phyloP scores from a whole-genome alignment of 2,797 vertebrate genomes.

The Siniperca undulata region DNA sequence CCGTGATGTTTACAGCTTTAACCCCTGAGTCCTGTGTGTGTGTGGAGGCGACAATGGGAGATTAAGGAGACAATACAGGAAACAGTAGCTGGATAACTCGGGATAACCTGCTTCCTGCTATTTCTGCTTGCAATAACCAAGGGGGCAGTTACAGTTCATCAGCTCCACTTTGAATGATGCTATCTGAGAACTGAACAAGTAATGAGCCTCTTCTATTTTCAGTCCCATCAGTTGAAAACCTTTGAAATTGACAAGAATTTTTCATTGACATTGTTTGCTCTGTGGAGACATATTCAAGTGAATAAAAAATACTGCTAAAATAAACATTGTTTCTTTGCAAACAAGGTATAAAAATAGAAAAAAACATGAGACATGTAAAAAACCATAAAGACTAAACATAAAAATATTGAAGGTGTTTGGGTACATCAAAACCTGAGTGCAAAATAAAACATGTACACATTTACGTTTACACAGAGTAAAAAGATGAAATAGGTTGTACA shows the following conservation, averaged over 20 bases:
- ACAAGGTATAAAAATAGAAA: too few species aligned
- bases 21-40: background rate
- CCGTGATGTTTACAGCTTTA: background rate
- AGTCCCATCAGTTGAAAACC: background rate
- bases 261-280: background rate
- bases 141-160: background rate
- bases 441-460: too few species aligned
- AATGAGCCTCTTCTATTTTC: background rate
- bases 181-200: background rate
- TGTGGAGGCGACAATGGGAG: constrained; percentile 4
- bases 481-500: too few species aligned
- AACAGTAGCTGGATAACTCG: constrained; percentile 43
- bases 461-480: too few species aligned
- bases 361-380: too few species aligned
- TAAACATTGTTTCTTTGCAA: too few species aligned
- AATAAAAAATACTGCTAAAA: too few species aligned
- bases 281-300: background rate
- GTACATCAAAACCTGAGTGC: too few species aligned
- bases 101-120: constrained; percentile 56
- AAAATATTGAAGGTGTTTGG: too few species aligned
- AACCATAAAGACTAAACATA: too few species aligned
- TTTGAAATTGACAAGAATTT: too few species aligned
- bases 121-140: background rate
- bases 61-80: constrained; percentile 54
- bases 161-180: background rate